Percentiles rank a stretch among this genome's conserved stretches.
These are phyloP conservation scores for Stigmatopora argus DNA, from an alignment of 2,113 vertebrate genomes.

Conservation along the genomic window DNA sequence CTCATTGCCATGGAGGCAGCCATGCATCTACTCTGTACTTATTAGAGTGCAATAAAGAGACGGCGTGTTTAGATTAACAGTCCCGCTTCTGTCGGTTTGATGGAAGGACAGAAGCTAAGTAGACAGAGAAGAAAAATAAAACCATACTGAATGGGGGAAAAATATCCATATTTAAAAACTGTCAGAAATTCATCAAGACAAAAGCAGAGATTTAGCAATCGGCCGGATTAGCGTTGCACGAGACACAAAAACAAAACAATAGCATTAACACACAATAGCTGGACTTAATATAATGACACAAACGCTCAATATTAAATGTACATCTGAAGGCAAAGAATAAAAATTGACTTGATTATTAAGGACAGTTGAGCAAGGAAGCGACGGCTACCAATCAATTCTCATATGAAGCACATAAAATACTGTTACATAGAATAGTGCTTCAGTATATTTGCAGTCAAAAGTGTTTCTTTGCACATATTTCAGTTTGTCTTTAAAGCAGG, in stretches of 20 bases:
- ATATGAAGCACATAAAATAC: neutral
- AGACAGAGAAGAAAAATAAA: slow-evolving; percentile 28
- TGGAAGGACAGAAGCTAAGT: slow-evolving; percentile 30
- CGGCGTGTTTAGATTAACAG: slow-evolving; percentile 61
- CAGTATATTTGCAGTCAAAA: neutral
- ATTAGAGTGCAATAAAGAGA: slow-evolving; percentile 61
- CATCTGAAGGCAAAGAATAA: slow-evolving; percentile 14
- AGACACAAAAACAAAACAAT: slow-evolving; percentile 50
- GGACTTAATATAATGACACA: slow-evolving; percentile 56
- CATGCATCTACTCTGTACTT: slow-evolving; percentile 65
- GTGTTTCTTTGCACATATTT: neutral
- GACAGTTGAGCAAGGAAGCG: too few species aligned
- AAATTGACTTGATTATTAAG: too few species aligned
- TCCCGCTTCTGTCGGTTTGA: slow-evolving; percentile 34
- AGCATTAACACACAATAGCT: slow-evolving; percentile 49
- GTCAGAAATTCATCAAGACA: slow-evolving; percentile 48
- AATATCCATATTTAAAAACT: slow-evolving; percentile 52
- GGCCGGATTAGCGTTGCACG: slow-evolving; percentile 48
- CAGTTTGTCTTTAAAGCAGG: neutral
- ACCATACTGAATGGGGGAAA: slow-evolving; percentile 37
- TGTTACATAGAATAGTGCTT: too few species aligned
- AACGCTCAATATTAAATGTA: slow-evolving; percentile 17
- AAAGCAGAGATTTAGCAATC: slow-evolving; percentile 42
- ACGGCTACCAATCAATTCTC: neutral
- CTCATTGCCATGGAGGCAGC: slow-evolving; percentile 63